Percentiles rank a stretch among this genome's conserved stretches.
These are phyloP conservation scores for Antennarius striatus DNA, from an alignment of 2,113 vertebrate genomes.

Conservation along the genomic window DNA sequence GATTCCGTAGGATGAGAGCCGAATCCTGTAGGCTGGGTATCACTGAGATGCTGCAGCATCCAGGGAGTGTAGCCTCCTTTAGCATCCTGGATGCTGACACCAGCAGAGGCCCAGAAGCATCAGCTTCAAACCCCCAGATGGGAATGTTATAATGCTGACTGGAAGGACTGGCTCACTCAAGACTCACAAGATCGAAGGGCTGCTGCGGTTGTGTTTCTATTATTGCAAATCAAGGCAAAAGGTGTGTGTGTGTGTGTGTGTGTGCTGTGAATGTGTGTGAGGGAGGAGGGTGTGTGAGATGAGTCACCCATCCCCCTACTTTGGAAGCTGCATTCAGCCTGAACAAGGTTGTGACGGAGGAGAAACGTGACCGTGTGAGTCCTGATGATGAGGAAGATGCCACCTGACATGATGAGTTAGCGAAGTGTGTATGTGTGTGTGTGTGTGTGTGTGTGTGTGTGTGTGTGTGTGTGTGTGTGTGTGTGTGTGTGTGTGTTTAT, in stretches of 20 bases:
- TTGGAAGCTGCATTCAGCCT: conserved; percentile 58
- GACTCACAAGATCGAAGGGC: conserved; percentile 46
- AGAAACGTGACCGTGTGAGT: conserved; percentile 1
- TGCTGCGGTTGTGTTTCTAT: neutral
- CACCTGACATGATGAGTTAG: neutral
- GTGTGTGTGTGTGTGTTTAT: neutral
- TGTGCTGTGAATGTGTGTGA: conserved; percentile 20
- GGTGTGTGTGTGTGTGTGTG: conserved; percentile 10
- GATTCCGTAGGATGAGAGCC: neutral
- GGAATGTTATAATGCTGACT: conserved; percentile 12
- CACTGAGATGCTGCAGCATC: conserved; percentile 63
- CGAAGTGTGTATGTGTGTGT: neutral
- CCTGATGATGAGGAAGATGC: neutral
- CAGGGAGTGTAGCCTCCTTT: conserved; percentile 51
- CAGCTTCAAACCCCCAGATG: neutral
- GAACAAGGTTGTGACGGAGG: conserved; percentile 26
- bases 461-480: neutral
- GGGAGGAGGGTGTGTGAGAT: conserved; percentile 24
- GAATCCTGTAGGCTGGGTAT: conserved; percentile 28
- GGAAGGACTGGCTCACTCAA: neutral
- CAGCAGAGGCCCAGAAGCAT: conserved; percentile 45
- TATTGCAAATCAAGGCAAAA: neutral
- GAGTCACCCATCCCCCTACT: conserved; percentile 62
- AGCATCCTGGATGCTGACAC: conserved; percentile 37
- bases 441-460: neutral